A percentile compares a stretch with the other conserved stretches of the same genome.
These are phyloP conservation scores for Chelonia mydas DNA, from an alignment of 2,797 vertebrate species.

Conservation along the genomic window DNA sequence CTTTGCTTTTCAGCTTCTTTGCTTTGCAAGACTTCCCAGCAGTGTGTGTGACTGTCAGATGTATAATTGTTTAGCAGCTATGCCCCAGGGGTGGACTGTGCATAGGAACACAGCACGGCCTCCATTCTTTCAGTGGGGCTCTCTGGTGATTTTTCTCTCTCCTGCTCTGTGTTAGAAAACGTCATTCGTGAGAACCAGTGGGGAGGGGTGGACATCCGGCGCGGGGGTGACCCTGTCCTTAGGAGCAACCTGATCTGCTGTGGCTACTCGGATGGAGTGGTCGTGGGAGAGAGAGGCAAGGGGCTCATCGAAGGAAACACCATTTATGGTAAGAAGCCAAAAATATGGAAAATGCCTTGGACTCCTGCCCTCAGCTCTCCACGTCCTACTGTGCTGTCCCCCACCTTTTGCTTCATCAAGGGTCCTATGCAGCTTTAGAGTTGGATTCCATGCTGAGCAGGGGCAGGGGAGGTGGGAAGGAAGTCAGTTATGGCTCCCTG, in stretches of 20 bases:
- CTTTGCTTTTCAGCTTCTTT: background rate
- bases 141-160: background rate
- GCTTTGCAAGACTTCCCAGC: background rate
- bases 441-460: background rate
- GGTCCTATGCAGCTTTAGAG: background rate
- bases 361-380: accelerated
- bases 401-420: background rate
- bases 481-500: background rate
- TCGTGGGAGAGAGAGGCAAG: slow-evolving; percentile 90
- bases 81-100: background rate
- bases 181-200: slow-evolving; percentile 94
- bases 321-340: slow-evolving; percentile 86
- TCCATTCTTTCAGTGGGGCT: background rate
- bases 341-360: accelerated
- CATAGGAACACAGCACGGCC: accelerated
- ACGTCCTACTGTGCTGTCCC: accelerated
- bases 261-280: slow-evolving; percentile 91
- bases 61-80: background rate
- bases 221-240: slow-evolving; percentile 89
- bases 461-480: background rate
- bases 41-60: background rate
- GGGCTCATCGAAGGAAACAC: slow-evolving; percentile 92
- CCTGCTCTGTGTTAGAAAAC: slow-evolving; percentile 82
- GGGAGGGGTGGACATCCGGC: slow-evolving; percentile 92
- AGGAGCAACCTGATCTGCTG: slow-evolving; percentile 93